Conservation (phyloP, 2,888 invertebrate genomes). For the Digitonthophagus gazella region DNA sequence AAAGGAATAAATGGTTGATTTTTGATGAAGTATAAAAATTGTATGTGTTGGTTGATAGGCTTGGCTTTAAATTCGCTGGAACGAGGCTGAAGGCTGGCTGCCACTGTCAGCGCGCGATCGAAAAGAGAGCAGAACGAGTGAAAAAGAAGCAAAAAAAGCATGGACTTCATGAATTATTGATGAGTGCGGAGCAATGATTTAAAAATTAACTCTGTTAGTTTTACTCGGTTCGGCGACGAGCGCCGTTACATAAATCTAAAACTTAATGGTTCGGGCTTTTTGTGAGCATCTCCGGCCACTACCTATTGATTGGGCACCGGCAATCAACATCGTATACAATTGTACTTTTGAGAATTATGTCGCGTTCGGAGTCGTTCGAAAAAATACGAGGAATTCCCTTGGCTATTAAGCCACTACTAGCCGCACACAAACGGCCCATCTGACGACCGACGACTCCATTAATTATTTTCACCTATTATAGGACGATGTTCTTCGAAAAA, state of each 20-base stretch:
- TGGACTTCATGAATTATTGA: constrained; percentile 43
- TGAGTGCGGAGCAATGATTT: constrained; percentile 42
- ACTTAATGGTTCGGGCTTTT: constrained; percentile 41
- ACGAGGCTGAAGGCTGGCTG: not conserved
- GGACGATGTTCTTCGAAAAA: not conserved
- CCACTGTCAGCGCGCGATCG: not conserved
- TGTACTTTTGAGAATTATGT: constrained; percentile 3
- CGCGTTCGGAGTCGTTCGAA: not conserved
- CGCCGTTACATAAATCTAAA: constrained; percentile 45
- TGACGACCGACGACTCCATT: not conserved
- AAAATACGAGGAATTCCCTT: not conserved
- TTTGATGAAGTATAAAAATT: too few relatives aligned
- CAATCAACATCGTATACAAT: constrained; percentile 16
- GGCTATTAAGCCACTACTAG: not conserved
- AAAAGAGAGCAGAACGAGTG: constrained; percentile 25
- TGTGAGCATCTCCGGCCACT: constrained; percentile 17
- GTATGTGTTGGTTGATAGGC: not conserved
- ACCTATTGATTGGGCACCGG: constrained; percentile 22
- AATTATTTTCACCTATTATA: not conserved
- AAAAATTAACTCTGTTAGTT: constrained; percentile 45
- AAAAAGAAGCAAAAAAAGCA: constrained; percentile 26
- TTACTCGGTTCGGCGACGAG: constrained; percentile 39
- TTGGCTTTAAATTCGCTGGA: not conserved
- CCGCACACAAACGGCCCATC: not conserved
- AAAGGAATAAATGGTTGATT: too few relatives aligned